phyloP scores from a whole-genome alignment of 2,113 vertebrate genomes.

The Sitta europaea region DNA sequence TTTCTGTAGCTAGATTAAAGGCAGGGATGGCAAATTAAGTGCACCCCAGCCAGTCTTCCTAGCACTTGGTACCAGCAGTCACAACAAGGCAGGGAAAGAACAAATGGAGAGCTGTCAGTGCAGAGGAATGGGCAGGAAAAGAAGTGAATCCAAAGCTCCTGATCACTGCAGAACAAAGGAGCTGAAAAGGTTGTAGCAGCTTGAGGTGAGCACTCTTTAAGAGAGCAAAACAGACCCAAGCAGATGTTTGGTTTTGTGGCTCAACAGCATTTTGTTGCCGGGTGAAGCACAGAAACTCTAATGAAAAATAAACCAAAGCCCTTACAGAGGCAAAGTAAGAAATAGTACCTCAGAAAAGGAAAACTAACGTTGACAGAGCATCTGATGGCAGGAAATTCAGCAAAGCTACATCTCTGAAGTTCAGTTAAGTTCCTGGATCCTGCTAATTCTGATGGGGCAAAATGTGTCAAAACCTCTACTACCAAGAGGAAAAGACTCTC shows the following conservation, averaged over 20 bases:
- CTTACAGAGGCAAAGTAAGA: background rate
- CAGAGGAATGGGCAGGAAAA: background rate
- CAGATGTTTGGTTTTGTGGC: background rate
- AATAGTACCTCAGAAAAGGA: background rate
- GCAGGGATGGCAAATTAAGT: background rate
- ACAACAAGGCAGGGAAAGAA: background rate
- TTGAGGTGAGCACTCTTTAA: background rate
- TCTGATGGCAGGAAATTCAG: background rate
- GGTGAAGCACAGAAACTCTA: background rate
- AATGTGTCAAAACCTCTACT: background rate
- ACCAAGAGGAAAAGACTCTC: background rate
- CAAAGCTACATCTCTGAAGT: background rate
- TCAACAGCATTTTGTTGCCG: background rate
- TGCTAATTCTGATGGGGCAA: background rate
- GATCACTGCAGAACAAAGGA: background rate
- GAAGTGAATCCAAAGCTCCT: background rate
- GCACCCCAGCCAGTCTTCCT: background rate
- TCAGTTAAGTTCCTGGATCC: background rate
- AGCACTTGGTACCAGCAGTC: background rate
- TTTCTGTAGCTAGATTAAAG: background rate
- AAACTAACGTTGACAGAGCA: background rate
- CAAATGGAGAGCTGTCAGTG: background rate
- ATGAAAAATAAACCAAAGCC: background rate
- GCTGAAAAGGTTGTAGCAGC: background rate
- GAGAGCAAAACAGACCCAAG: background rate